Conservation (phyloP, 2,797 vertebrate genomes). For the Saguinus oedipus region DNA sequence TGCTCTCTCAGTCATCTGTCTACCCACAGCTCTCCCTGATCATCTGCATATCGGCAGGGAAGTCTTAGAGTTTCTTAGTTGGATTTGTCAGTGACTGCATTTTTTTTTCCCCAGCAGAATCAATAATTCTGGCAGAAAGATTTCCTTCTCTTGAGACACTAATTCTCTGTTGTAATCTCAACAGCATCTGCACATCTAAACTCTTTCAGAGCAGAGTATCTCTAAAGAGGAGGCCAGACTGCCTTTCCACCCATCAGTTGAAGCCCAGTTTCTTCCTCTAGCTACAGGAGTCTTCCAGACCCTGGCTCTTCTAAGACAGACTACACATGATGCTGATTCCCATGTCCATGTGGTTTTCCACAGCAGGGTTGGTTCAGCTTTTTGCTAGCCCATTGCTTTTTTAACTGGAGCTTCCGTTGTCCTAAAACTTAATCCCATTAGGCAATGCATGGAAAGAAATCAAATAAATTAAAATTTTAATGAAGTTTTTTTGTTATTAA, state of each 20-base stretch:
- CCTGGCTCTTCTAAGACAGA: not conserved
- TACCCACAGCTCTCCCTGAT: not conserved
- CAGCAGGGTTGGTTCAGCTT: not conserved
- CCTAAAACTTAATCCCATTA: not conserved
- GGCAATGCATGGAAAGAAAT: not conserved
- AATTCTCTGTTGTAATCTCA: not conserved
- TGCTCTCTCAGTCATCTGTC: not conserved
- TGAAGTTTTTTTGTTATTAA: not conserved
- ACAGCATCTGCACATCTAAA: not conserved
- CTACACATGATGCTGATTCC: not conserved
- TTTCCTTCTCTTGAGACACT: not conserved
- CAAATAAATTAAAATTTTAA: not conserved
- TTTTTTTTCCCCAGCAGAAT: not conserved
- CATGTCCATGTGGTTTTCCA: not conserved
- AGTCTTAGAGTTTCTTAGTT: not conserved
- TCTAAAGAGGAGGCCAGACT: not conserved
- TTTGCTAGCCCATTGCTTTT: not conserved
- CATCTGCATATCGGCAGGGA: not conserved
- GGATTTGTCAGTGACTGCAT: not conserved
- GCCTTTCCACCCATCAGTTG: not conserved
- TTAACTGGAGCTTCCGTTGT: not conserved
- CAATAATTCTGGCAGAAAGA: not conserved
- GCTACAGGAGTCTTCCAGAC: not conserved
- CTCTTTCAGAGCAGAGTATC: not conserved
- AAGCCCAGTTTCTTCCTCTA: not conserved